Evolutionary conservation across 2,113 vertebrate genomes (phyloP), one percentile per base, ranked within the genome.

Genomic region (Cephalopholis sonnerati): DNA sequence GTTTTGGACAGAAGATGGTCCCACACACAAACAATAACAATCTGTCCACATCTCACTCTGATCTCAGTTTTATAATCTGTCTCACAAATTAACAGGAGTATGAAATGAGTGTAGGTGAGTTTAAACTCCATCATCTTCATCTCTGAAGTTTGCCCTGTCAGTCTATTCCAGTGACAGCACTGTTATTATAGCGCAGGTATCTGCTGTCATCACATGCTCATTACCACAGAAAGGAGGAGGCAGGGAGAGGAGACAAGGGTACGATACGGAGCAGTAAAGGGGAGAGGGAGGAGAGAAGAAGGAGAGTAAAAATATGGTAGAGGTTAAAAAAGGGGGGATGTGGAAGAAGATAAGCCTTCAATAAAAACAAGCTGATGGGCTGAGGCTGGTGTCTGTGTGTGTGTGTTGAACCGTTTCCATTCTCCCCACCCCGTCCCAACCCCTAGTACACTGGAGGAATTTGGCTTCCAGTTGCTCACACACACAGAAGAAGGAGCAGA

Each of bases 371-470:
- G 41, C 59, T 64, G 46, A 77, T 55, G 50, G 20, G 41, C 5
- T 68, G 71, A 79, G 74, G 55, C 29, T 63, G 12, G 83, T 74
- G 51, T 24, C 5, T 69, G 76, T 58, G 75, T 32, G 20, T 68
- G 84, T 82, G 62, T 65, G 54, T 25, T 72, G 58, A 81, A 82
- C 53, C 57, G 0, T 81, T 83, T 66, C 77, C 66, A 78, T 68
- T 74, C 75, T 41, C 75, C 51, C 72, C 81, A 84, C 73, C 79
- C 77, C 44, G 51, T 71, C 79, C 25, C 39, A 63, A 68, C 74
- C 77, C 50, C 70, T 51, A 48, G 51, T 51, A 87, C 57, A 79
- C 66, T 55, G 6, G 66, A 89, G 85, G 90, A 89, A 91, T 91
- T 82, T 85, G 85, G 85, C 79, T 88, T 76, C 44, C 69, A 79